A percentile compares a stretch with the other conserved stretches of the same genome.
These are phyloP conservation scores for Conus ventricosus DNA, from an alignment of 1,140 invertebrate genomes.

Conservation along the genomic window DNA sequence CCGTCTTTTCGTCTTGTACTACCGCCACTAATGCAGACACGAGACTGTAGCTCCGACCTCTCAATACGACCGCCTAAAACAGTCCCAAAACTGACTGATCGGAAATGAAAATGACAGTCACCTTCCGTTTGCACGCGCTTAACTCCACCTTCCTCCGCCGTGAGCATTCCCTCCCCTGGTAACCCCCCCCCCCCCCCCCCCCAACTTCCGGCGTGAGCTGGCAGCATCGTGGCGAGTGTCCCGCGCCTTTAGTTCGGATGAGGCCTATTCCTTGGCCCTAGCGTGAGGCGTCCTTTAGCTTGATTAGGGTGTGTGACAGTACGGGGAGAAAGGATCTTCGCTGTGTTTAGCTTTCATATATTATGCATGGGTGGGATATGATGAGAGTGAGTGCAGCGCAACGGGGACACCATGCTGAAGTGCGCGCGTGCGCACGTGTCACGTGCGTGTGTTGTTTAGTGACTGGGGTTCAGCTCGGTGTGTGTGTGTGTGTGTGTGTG, in stretches of 20 bases:
- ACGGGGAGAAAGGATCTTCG: too few relatives aligned
- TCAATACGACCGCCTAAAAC: too few relatives aligned
- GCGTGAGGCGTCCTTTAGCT: too few relatives aligned
- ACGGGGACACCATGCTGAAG: not conserved
- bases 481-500: too few relatives aligned
- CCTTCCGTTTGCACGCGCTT: not conserved
- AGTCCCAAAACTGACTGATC: not conserved
- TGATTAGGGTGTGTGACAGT: too few relatives aligned
- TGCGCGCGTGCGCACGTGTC: not conserved
- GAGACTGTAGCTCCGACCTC: too few relatives aligned
- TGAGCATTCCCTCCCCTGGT: not conserved
- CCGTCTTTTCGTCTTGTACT: too few relatives aligned
- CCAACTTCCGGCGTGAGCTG: not conserved
- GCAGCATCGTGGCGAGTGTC: not conserved
- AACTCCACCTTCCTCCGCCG: not conserved
- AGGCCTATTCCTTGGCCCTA: too few relatives aligned
- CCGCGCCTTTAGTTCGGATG: too few relatives aligned
- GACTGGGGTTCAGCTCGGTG: too few relatives aligned
- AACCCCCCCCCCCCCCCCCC: not conserved
- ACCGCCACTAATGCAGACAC: too few relatives aligned
- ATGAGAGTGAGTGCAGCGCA: not conserved
- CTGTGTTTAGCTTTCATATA: not conserved
- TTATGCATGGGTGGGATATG: not conserved
- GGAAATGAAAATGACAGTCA: constrained; percentile 1
- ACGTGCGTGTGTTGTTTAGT: not conserved